Conservation (phyloP, 2,797 vertebrate species). For the Zalophus californianus region DNA sequence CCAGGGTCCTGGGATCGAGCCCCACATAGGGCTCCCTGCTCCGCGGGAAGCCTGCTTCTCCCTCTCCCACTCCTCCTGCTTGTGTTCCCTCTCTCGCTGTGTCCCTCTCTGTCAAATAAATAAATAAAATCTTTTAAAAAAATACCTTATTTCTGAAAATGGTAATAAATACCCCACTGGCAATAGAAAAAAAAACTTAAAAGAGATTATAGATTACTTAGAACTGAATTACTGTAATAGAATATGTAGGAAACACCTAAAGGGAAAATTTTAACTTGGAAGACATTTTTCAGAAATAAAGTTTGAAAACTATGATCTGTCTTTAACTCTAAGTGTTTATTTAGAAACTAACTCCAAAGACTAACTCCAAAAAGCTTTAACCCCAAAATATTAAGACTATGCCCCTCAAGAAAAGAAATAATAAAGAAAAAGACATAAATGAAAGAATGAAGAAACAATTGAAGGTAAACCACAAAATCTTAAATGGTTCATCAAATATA, state of each 20-base stretch:
- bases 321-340: background rate
- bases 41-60: no score
- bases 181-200: background rate
- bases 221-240: background rate
- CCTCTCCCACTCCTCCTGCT: no score
- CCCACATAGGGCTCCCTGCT: no score
- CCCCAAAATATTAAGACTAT: background rate
- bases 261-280: background rate
- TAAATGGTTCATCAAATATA: background rate
- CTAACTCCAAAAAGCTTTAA: background rate
- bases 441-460: background rate
- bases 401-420: background rate
- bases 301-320: background rate
- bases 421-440: background rate
- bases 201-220: background rate
- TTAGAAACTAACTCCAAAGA: background rate
- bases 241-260: background rate
- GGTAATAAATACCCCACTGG: background rate
- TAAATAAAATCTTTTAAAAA: background rate
- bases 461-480: background rate
- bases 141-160: background rate
- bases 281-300: slow-evolving; percentile 32
- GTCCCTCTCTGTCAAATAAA: no score
- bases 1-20: no score
- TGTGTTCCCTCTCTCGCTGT: no score